phyloP scores from a whole-genome alignment of 2,888 invertebrate species.

The Xylophagus ater region DNA sequence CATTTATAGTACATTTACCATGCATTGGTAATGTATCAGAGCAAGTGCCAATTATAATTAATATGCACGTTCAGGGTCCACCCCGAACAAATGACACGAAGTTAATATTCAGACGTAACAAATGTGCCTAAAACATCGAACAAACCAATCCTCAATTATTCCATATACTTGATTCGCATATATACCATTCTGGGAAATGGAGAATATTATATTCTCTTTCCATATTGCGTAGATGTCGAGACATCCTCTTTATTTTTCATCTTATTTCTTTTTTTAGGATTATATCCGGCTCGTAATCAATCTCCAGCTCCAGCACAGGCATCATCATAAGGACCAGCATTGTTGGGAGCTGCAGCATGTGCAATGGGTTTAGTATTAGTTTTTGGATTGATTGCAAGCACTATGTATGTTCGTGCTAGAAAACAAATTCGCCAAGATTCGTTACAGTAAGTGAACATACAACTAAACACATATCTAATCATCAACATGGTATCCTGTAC shows the following conservation, averaged over 20 bases:
- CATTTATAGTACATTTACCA: constrained; percentile 68
- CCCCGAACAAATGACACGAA: constrained; percentile 60
- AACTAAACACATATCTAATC: neutral
- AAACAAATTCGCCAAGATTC: constrained; percentile 38
- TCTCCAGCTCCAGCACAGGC: constrained; percentile 53
- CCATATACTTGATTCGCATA: no score
- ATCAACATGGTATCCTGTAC: neutral
- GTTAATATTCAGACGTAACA: constrained; percentile 71
- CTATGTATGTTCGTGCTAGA: constrained; percentile 38
- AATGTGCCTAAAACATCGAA: no score
- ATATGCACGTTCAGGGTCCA: constrained; percentile 66
- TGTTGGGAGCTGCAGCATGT: constrained; percentile 73
- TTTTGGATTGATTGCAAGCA: constrained; percentile 36
- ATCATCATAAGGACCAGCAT: constrained; percentile 52
- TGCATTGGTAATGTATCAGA: constrained; percentile 72
- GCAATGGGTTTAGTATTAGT: constrained; percentile 48
- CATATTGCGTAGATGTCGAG: no score
- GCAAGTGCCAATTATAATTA: constrained; percentile 70
- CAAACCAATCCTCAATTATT: no score
- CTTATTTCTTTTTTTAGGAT: constrained; percentile 25
- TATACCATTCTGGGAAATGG: no score
- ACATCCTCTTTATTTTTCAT: no score
- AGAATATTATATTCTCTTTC: no score
- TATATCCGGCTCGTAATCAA: constrained; percentile 38
- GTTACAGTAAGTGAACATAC: constrained; percentile 31